These are phyloP conservation scores for Melanophora roralis DNA, from an alignment of 2,888 invertebrate species.

Conservation along the genomic window DNA sequence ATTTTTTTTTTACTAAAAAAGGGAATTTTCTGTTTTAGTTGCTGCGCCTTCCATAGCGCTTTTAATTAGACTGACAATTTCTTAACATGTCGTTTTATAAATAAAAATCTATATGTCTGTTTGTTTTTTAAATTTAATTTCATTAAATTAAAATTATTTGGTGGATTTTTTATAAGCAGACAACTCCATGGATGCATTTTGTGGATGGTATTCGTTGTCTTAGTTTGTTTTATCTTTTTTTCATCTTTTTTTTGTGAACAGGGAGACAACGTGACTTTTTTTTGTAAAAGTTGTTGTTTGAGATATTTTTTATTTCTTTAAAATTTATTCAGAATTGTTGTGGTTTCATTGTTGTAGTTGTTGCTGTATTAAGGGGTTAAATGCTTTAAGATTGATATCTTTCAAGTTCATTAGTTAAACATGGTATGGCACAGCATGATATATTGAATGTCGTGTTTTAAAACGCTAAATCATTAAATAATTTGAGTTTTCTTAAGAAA, in stretches of 20 bases:
- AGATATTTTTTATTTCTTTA: conserved; percentile 10
- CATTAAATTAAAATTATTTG: conserved; percentile 51
- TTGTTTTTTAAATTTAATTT: conserved; percentile 20
- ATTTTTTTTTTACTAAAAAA: conserved; percentile 36
- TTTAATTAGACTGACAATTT: conserved; percentile 62
- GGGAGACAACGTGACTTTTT: conserved; percentile 35
- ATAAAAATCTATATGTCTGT: conserved; percentile 20
- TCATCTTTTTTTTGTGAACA: conserved; percentile 19
- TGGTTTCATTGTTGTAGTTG: conserved; percentile 31
- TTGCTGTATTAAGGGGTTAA: conserved; percentile 54
- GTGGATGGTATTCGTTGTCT: conserved; percentile 1
- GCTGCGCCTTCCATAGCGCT: conserved; percentile 25
- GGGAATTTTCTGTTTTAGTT: conserved; percentile 24
- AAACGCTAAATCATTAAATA: conserved; percentile 44
- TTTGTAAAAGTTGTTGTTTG: conserved; percentile 9
- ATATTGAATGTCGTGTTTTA: conserved; percentile 49
- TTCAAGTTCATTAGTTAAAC: conserved; percentile 63
- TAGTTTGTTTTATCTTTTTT: neutral
- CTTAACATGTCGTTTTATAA: conserved; percentile 40
- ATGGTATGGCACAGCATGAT: conserved; percentile 51
- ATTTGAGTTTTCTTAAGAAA: conserved; percentile 33
- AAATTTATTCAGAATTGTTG: conserved; percentile 46
- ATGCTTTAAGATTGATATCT: conserved; percentile 61
- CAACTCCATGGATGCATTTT: neutral
- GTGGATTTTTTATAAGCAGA: neutral